Evolutionary conservation across 2,113 vertebrate species (phyloP), one percentile per base, ranked within the genome.

Genomic region (Rhea americana): DNA sequence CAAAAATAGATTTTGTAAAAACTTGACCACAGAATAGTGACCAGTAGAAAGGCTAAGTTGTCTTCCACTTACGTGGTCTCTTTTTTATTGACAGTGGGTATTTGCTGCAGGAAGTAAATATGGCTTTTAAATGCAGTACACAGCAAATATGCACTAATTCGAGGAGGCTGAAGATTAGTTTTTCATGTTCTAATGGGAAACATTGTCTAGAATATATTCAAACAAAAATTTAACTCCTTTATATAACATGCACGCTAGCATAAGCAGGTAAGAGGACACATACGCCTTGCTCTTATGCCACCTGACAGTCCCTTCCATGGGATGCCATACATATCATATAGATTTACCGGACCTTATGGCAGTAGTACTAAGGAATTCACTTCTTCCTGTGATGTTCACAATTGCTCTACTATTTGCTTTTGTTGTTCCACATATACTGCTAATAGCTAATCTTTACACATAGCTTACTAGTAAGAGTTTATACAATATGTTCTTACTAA

Each of bases 71-170:
- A 87, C 90, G 48, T 68, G 35, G 63, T 74, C 77, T 82, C 94
- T 85, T 89, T 93, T 85, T 89, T 93, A 70, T 79, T 26, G 68
- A 51, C 37, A 85, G 85, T 80, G 94, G 90, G 96, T 97, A 97
- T 97, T 97, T 97, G 96, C 95, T 89, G 95, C 94, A 97, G 96
- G 97, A 98, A 97, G 97, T 98, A 97, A 97, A 98, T 98, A 97
- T 97, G 96, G 90, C 93, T 71, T 71, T 71, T 51, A 71, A 35
- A 50, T 50, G 47, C 35, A 47, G 67, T 50, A 22, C n/a, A 50
- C 95, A 83, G 97, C 89, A 89, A 93, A 80, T 95, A 97, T 97
- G 95, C 96, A 96, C 50, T 91, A 96, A 97, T 96, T 98, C 95
- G 74, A 97, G 82, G 59, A 67, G 94, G 95, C 68, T 97, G 45